A percentile compares a stretch with the other conserved stretches of the same genome.
Conservation (phyloP, 2,797 vertebrate genomes). For the Morus bassanus region DNA sequence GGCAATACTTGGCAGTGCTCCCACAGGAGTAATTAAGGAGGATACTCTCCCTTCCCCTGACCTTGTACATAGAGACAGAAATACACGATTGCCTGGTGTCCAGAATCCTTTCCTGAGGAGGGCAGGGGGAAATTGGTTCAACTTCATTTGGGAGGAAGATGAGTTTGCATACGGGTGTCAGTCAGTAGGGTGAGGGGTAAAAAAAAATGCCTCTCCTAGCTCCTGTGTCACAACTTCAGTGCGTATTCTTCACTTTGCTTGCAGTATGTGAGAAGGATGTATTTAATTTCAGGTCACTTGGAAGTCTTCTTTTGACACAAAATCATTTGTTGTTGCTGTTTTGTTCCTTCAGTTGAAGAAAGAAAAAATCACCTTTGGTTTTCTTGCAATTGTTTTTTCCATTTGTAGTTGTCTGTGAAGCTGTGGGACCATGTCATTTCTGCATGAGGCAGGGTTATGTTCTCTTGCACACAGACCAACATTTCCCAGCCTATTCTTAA, state of each 20-base stretch:
- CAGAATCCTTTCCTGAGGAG: background rate
- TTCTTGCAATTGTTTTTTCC: background rate
- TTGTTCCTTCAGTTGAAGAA: background rate
- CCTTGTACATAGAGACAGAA: background rate
- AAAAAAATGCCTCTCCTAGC: background rate
- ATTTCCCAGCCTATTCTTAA: background rate
- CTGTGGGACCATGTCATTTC: background rate
- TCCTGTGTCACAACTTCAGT: background rate
- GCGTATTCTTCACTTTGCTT: background rate
- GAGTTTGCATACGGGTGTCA: background rate
- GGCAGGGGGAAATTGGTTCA: background rate
- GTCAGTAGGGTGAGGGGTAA: background rate
- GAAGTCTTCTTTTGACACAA: background rate
- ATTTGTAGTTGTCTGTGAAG: background rate
- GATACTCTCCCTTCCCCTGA: background rate
- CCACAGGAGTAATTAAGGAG: background rate
- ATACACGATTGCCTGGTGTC: fast-evolving
- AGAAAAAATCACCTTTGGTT: background rate
- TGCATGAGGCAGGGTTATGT: fast-evolving
- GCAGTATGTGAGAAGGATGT: fast-evolving
- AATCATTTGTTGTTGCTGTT: background rate
- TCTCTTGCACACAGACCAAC: background rate
- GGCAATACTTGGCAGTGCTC: background rate
- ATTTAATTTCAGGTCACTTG: background rate
- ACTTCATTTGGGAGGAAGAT: background rate